Base-by-base conservation (phyloP, 2,113 vertebrate species). In the Salvelinus namaycush region DNA sequence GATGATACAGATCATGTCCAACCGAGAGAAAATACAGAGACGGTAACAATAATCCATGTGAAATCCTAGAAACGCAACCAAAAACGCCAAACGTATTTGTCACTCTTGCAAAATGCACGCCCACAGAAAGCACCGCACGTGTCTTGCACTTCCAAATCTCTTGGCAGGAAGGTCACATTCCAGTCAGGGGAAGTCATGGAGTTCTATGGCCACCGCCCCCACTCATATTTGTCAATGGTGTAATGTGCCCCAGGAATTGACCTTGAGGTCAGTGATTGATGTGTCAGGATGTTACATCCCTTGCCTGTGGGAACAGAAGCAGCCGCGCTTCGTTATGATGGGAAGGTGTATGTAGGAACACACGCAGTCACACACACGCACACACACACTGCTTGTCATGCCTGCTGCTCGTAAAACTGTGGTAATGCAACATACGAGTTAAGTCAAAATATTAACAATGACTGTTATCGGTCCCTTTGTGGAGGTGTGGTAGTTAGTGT, bases 101-200 rank as follows among this genome's bases (percentile, higher is more conserved):
- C 70, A 83, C 18, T 16, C 68, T 75, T 64, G 54, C 62, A 20
- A 20, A 54, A 4, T 39, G 57, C n/a, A 54, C 60, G 48, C 70
- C 4, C 31, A 73, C 24, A 1, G 27, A 54, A 66, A 72, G 31
- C 20, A 64, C 70, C 68, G 70, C 75, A 77, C 39, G 9, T 75
- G 77, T 70, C 69, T 68, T 68, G 67, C 70, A 79, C 26, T 72
- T 75, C 68, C 54, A 57, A 76, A 80, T 76, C 13, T 62, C 76
- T 81, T 89, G 87, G 88, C 84, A 64, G 71, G 48, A 78, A 4
- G 1, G 51, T 7, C 26, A 73, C 79, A 88, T 87, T 89, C 88
- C 88, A 75, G 70, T 81, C 13, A 1, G 22, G 14, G n/a, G 70
- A 79, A 18, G 68, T 87, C 73, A 72, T 29, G 11, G 44, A 60